Evolutionary conservation across 2,113 vertebrate species (phyloP).

Genomic region (Podarcis cretensis): DNA sequence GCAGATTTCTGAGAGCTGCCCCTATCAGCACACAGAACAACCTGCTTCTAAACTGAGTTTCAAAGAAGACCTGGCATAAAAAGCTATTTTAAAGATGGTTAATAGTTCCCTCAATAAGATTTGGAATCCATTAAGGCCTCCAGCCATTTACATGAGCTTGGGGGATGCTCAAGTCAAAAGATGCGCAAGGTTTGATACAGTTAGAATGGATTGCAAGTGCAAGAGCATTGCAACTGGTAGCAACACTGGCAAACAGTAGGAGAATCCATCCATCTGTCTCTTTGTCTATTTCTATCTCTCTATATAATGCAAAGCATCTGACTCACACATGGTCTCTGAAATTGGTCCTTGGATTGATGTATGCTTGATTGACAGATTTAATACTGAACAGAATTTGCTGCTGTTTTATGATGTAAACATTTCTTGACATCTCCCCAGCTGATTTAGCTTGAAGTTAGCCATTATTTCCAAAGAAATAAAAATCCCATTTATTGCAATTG

Average conservation of each 20-base stretch:
- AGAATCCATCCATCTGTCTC: neutral
- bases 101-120: conserved; percentile 36
- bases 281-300: neutral
- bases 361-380: conserved; percentile 55
- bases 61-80: conserved; percentile 39
- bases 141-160: conserved; percentile 58
- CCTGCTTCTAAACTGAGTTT: conserved; percentile 53
- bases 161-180: conserved; percentile 46
- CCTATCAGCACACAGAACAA: conserved; percentile 37
- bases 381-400: conserved; percentile 50
- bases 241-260: conserved; percentile 8
- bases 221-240: conserved; percentile 30
- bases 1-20: conserved; percentile 37
- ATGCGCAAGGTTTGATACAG: conserved; percentile 44
- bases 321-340: conserved; percentile 6
- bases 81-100: conserved; percentile 58
- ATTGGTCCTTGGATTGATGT: conserved; percentile 41
- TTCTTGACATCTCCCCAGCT: conserved; percentile 37
- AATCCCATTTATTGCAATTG: neutral
- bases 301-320: neutral
- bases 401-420: conserved; percentile 25
- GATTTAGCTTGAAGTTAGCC: neutral
- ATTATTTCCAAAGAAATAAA: neutral
- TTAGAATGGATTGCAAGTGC: conserved; percentile 33
- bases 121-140: conserved; percentile 57